Percentiles rank a stretch among this genome's conserved stretches.
Evolutionary conservation across 2,888 invertebrate species (phyloP).

Genomic region (Sussaba pulchella): DNA sequence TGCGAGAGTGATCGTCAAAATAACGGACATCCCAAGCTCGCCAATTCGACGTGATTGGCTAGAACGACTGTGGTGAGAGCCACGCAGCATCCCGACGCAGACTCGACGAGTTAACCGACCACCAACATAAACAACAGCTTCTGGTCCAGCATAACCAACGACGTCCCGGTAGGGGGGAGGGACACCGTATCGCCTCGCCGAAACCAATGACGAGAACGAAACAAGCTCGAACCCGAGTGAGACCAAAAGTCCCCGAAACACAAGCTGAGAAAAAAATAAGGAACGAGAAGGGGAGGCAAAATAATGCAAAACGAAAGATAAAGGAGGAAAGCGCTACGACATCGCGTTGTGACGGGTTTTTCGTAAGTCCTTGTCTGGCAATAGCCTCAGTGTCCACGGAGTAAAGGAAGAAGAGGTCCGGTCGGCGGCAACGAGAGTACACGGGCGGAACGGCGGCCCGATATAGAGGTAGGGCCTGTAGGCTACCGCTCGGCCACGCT

Average conservation of each 20-base stretch:
- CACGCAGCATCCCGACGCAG: neutral
- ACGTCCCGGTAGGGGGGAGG: too few species aligned
- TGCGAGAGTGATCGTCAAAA: slow-evolving; percentile 42
- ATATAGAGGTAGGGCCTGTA: slow-evolving; percentile 63
- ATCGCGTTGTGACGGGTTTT: slow-evolving; percentile 3
- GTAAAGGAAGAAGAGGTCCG: too few species aligned
- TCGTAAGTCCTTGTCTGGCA: slow-evolving; percentile 5
- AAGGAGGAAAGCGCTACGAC: neutral
- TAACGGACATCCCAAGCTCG: slow-evolving; percentile 17
- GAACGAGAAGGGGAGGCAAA: slow-evolving; percentile 22
- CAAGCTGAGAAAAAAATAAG: neutral
- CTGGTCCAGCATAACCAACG: neutral
- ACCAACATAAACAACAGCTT: slow-evolving; percentile 2
- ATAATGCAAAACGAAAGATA: slow-evolving; percentile 5
- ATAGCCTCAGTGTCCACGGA: too few species aligned
- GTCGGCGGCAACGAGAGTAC: slow-evolving; percentile 2
- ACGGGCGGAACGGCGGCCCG: slow-evolving; percentile 12
- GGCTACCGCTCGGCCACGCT: slow-evolving; percentile 62
- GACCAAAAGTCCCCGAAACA: neutral
- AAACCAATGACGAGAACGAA: slow-evolving; percentile 50
- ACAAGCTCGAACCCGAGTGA: slow-evolving; percentile 33
- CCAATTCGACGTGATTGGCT: slow-evolving; percentile 22
- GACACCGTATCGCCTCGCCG: too few species aligned
- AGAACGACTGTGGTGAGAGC: neutral
- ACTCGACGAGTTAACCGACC: neutral